A percentile compares a stretch with the other conserved stretches of the same genome.
phyloP scores from a whole-genome alignment of 2,888 invertebrate species.

The Phaonia tiefii region DNA sequence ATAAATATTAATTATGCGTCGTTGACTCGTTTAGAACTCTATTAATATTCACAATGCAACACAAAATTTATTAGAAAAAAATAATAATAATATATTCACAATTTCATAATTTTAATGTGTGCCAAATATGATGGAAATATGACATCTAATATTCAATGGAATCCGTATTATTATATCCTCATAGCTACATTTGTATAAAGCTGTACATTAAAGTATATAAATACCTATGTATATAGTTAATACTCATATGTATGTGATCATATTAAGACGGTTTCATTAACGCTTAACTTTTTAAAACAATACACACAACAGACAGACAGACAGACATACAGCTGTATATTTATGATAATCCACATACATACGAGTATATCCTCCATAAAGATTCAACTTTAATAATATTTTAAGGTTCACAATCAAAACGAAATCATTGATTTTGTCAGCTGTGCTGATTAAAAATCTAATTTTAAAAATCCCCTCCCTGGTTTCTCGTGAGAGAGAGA shows the following conservation, averaged over 20 bases:
- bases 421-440: no score
- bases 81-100: constrained; percentile 18
- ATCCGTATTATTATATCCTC: constrained; percentile 1
- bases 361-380: no score
- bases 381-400: no score
- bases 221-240: not conserved
- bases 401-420: no score
- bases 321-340: no score
- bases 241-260: not conserved
- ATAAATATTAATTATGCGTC: constrained; percentile 1
- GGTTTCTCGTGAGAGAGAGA: no score
- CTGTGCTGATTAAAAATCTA: no score
- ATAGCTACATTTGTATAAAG: not conserved
- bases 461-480: no score
- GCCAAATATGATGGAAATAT: constrained; percentile 21
- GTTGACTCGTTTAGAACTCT: not conserved
- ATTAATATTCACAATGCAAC: constrained; percentile 50
- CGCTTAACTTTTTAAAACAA: no score
- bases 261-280: not conserved
- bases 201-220: not conserved
- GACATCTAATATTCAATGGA: not conserved
- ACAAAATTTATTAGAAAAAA: constrained; percentile 1
- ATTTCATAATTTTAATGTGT: constrained; percentile 36
- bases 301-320: no score
- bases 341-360: no score